A percentile compares a stretch with the other conserved stretches of the same genome.
Evolutionary conservation across 2,797 vertebrate genomes (phyloP).

Genomic region (Pteropus rufus): DNA sequence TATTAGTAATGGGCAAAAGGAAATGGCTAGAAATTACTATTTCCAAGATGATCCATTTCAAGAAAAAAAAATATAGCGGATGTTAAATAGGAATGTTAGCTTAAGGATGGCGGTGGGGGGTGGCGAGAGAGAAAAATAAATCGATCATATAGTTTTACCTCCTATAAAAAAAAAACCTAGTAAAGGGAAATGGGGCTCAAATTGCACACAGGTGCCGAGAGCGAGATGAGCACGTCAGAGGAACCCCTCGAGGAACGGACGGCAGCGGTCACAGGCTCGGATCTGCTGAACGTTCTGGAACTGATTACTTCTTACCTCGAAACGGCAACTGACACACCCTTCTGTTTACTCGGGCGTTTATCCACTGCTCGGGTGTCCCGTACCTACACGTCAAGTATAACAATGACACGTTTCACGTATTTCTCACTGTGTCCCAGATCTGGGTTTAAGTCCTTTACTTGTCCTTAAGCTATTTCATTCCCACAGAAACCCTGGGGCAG

Average conservation of each 20-base stretch:
- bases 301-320: background rate
- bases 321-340: background rate
- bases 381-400: background rate
- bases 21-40: background rate
- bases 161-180: background rate
- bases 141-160: background rate
- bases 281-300: background rate
- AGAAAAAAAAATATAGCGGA: background rate
- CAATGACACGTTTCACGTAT: background rate
- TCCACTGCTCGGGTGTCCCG: background rate
- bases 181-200: background rate
- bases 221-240: background rate
- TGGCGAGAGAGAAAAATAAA: fast-evolving
- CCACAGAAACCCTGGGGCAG: background rate
- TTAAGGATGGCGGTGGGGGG: background rate
- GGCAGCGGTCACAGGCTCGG: background rate
- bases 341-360: background rate
- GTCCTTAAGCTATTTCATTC: background rate
- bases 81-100: background rate
- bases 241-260: background rate
- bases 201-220: background rate
- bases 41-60: background rate
- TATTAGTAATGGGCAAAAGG: background rate
- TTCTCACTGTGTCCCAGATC: background rate
- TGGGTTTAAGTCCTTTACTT: background rate